Base-by-base conservation (phyloP, 2,113 vertebrate species). In the Microcebus jonahi region DNA sequence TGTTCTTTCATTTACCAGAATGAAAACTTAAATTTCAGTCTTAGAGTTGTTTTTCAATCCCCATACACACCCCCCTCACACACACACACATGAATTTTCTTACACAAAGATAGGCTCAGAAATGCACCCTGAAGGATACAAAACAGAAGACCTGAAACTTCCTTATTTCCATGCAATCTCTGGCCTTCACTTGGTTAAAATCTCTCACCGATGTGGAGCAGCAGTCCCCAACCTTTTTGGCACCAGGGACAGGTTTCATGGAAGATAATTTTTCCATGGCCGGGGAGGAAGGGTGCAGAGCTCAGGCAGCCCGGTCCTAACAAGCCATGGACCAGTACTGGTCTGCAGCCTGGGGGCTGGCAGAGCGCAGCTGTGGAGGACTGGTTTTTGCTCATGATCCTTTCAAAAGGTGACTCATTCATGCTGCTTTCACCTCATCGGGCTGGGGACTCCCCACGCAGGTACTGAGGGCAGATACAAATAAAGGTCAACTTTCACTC, bases 1-100 rank as follows among this genome's bases (percentile, higher is more conserved):
- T 8, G 0, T 50, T 31, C 5, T 79, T 63, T 25, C 39, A 82
- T 81, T 36, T 25, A 65, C 27, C 9, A 90, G 57, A 13, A 83
- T 61, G 21, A 81, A 79, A 84, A 88, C 77, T 55, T 90, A 65
- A 82, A 65, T 65, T 29, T 91, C n/a, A 67, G 0, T 65, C 88
- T 83, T 82, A 63, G 80, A 76, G 36, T 67, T 84, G 6, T 17
- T 45, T 91, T 88, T 18, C n/a, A 55, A 34, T 79, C 17, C 10
- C 11, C 23, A 27, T 45, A 10, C 5, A 3, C 15, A 5, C 2
- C 10, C 14, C 21, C 29, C 14, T 8, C 17, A 5, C 5, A 20
- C 31, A 6, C 31, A 6, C 29, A 27, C 31, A 50, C 25, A 39
- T n/a, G 6, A 18, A 20, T 95, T 45, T 10, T 80, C 11, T 88